Conservation (phyloP, 2,888 invertebrate species). For the Mythimna pallens region DNA sequence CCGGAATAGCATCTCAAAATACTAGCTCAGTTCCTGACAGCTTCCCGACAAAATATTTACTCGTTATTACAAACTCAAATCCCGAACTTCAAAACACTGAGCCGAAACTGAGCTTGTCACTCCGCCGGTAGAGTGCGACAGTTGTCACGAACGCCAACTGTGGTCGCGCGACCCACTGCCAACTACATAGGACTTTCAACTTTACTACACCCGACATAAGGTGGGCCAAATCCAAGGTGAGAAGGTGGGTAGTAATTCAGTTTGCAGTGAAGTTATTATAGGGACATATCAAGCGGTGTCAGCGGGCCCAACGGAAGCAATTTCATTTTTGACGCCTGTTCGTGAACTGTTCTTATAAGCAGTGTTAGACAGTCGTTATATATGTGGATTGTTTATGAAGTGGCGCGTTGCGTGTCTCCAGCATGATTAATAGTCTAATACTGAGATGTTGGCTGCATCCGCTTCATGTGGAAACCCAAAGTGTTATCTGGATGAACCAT, state of each 20-base stretch:
- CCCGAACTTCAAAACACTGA: slow-evolving; percentile 60
- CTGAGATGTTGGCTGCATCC: slow-evolving; percentile 22
- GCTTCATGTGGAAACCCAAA: not conserved
- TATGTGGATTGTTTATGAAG: slow-evolving; percentile 53
- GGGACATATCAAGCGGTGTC: slow-evolving; percentile 60
- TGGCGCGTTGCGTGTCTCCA: slow-evolving; percentile 10
- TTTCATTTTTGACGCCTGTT: slow-evolving; percentile 65
- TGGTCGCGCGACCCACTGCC: slow-evolving; percentile 37
- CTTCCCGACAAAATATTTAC: slow-evolving; percentile 58
- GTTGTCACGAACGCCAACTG: slow-evolving; percentile 65
- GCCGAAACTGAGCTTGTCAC: slow-evolving; percentile 66
- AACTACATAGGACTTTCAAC: slow-evolving; percentile 35
- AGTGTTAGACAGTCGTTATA: slow-evolving; percentile 37
- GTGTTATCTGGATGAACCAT: not conserved
- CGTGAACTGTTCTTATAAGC: slow-evolving; percentile 49
- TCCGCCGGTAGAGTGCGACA: slow-evolving; percentile 58
- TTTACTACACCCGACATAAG: slow-evolving; percentile 33
- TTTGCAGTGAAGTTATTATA: slow-evolving; percentile 64
- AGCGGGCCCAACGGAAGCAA: slow-evolving; percentile 63
- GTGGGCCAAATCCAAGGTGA: slow-evolving; percentile 5
- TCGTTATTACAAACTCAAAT: slow-evolving; percentile 61
- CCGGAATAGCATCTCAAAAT: slow-evolving; percentile 40
- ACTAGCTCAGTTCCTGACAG: slow-evolving; percentile 46
- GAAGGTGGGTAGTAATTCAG: slow-evolving; percentile 56
- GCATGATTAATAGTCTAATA: slow-evolving; percentile 40